These are phyloP conservation scores for Oryzias javanicus DNA, from an alignment of 2,113 vertebrate species.

Conservation along the genomic window DNA sequence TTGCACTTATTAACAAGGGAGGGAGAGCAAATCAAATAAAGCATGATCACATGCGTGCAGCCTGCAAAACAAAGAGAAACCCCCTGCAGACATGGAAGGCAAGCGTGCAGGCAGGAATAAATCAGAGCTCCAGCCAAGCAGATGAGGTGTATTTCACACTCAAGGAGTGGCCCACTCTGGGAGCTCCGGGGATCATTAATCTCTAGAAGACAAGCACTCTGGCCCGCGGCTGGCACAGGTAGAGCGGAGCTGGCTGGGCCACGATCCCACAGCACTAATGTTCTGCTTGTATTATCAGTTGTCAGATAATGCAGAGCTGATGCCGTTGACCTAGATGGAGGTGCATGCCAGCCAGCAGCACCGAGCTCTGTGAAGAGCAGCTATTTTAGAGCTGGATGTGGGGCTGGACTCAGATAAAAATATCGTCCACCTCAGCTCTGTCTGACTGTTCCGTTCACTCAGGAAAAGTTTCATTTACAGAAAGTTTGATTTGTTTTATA, in stretches of 20 bases:
- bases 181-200: slow-evolving; percentile 61
- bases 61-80: slow-evolving; percentile 42
- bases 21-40: slow-evolving; percentile 19
- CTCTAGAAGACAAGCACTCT: slow-evolving; percentile 59
- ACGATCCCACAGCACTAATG: slow-evolving; percentile 45
- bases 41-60: slow-evolving; percentile 2
- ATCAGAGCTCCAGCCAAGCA: slow-evolving; percentile 65
- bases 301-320: slow-evolving; percentile 46
- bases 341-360: slow-evolving; percentile 32
- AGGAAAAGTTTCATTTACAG: too few species aligned
- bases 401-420: slow-evolving; percentile 13
- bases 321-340: slow-evolving; percentile 51
- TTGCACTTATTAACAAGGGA: slow-evolving; percentile 14
- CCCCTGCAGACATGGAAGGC: slow-evolving; percentile 41
- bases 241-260: slow-evolving; percentile 39
- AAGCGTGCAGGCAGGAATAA: slow-evolving; percentile 52
- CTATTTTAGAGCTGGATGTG: slow-evolving; percentile 34
- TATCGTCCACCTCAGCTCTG: neutral
- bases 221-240: slow-evolving; percentile 59
- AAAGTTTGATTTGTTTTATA: too few species aligned
- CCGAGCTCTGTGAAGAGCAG: slow-evolving; percentile 10
- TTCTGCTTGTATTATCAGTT: slow-evolving; percentile 52
- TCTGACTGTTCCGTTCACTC: too few species aligned
- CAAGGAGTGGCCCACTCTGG: slow-evolving; percentile 54
- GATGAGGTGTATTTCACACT: slow-evolving; percentile 67